Evolutionary conservation across 2,797 vertebrate species (phyloP).

Genomic region (Helostoma temminkii): DNA sequence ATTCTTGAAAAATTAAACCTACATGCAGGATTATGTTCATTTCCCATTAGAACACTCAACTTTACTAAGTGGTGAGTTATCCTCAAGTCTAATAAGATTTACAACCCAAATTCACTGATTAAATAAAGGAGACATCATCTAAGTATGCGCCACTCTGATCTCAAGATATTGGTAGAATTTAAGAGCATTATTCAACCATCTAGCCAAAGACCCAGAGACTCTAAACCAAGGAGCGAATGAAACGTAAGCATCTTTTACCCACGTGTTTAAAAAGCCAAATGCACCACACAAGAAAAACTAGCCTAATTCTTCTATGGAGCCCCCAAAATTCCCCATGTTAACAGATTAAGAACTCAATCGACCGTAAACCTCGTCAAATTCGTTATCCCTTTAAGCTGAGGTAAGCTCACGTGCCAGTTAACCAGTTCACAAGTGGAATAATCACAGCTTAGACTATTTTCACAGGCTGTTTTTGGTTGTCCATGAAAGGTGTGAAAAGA

Average conservation of each 20-base stretch:
- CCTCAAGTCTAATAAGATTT: conserved; percentile 39
- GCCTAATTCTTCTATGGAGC: conserved; percentile 52
- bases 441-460: conserved; percentile 63
- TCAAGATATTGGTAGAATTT: conserved; percentile 30
- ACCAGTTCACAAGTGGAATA: conserved; percentile 48
- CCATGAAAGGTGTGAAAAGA: conserved; percentile 32
- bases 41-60: conserved; percentile 32
- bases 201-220: conserved; percentile 34
- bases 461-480: conserved; percentile 65
- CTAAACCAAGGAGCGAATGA: conserved; percentile 45
- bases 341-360: conserved; percentile 47
- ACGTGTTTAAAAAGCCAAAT: conserved; percentile 45
- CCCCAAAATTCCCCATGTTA: conserved; percentile 27
- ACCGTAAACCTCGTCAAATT: conserved; percentile 45
- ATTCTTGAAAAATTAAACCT: conserved; percentile 42
- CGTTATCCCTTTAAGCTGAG: conserved; percentile 53
- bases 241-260: conserved; percentile 39
- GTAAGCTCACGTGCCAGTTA: conserved; percentile 62
- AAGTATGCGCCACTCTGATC: conserved; percentile 44
- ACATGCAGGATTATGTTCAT: conserved; percentile 32
- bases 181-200: conserved; percentile 35
- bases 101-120: conserved; percentile 39
- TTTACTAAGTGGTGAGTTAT: conserved; percentile 34
- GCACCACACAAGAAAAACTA: conserved; percentile 42
- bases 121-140: conserved; percentile 40